These are phyloP conservation scores for Holocentrus rufus DNA, from an alignment of 2,797 vertebrate genomes.

Conservation along the genomic window DNA sequence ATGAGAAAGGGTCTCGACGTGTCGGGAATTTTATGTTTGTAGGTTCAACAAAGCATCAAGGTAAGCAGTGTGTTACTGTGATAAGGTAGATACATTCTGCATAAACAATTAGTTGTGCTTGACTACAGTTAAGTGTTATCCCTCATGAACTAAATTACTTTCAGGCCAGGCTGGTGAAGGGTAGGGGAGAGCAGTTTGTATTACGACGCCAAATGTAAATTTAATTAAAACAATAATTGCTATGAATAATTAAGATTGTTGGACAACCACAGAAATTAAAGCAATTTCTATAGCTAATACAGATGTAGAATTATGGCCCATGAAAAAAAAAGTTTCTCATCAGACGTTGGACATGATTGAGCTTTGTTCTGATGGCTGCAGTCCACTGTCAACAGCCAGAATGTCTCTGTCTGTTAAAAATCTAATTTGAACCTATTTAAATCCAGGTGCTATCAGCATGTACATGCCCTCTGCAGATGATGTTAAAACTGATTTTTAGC, in stretches of 20 bases:
- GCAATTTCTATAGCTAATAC: not conserved
- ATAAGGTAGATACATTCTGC: conserved; percentile 48
- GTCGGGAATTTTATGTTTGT: conserved; percentile 52
- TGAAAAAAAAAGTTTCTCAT: no score
- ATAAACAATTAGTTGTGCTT: conserved; percentile 55
- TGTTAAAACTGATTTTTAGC: no score
- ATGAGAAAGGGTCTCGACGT: conserved; percentile 59
- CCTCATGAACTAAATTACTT: conserved; percentile 37
- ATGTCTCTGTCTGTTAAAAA: no score
- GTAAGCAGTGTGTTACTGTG: conserved; percentile 35
- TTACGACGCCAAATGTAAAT: not conserved
- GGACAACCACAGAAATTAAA: not conserved
- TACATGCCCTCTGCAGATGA: no score
- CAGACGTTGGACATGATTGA: no score
- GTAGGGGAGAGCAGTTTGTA: not conserved
- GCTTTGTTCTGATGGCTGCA: no score
- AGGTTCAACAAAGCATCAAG: conserved; percentile 53
- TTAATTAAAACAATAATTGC: not conserved
- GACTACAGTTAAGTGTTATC: conserved; percentile 31
- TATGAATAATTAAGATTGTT: not conserved
- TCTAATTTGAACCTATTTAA: no score
- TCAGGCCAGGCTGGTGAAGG: conserved; percentile 18
- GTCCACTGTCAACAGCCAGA: no score
- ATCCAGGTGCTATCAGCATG: no score
- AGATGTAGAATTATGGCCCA: no score